These are phyloP conservation scores for Scaptodrosophila lebanonensis DNA, from an alignment of 1,140 invertebrate genomes.

Conservation along the genomic window DNA sequence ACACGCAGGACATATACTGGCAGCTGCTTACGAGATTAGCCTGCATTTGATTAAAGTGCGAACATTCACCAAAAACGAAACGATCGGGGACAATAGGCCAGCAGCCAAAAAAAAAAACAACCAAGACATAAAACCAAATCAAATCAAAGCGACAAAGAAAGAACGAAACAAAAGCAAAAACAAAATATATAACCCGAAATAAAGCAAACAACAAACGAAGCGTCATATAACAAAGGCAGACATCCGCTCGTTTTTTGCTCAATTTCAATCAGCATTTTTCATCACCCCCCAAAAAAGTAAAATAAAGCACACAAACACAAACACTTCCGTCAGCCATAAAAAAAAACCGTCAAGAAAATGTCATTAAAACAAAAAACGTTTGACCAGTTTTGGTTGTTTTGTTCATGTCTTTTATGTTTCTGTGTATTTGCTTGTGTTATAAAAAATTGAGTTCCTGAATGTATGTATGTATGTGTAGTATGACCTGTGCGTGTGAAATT, in stretches of 20 bases:
- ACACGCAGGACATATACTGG: constrained; percentile 18
- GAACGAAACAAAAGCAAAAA: constrained; percentile 24
- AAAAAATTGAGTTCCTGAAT: too few relatives aligned
- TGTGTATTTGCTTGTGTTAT: constrained; percentile 39
- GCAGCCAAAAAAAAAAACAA: background rate
- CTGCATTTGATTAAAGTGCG: constrained; percentile 64
- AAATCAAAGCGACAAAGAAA: constrained; percentile 46
- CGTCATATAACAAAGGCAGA: constrained; percentile 18
- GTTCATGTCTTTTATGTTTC: constrained; percentile 47
- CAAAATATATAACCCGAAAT: constrained; percentile 32
- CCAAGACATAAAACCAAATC: constrained; percentile 50
- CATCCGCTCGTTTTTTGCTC: constrained; percentile 16
- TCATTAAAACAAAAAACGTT: constrained; percentile 68
- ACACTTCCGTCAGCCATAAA: too few relatives aligned
- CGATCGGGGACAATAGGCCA: constrained; percentile 36
- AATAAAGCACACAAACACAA: constrained; percentile 32
- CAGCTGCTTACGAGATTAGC: constrained; percentile 58
- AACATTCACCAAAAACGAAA: constrained; percentile 45
- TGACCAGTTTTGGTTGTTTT: constrained; percentile 64
- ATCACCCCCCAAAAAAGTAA: constrained; percentile 18
- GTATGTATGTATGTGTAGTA: too few relatives aligned
- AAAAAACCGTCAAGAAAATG: constrained; percentile 63
- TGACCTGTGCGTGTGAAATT: too few relatives aligned
- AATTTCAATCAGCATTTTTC: constrained; percentile 69
- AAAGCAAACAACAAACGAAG: constrained; percentile 37